These are phyloP conservation scores for Urocyon cinereoargenteus DNA, from an alignment of 2,797 vertebrate species.

Conservation along the genomic window DNA sequence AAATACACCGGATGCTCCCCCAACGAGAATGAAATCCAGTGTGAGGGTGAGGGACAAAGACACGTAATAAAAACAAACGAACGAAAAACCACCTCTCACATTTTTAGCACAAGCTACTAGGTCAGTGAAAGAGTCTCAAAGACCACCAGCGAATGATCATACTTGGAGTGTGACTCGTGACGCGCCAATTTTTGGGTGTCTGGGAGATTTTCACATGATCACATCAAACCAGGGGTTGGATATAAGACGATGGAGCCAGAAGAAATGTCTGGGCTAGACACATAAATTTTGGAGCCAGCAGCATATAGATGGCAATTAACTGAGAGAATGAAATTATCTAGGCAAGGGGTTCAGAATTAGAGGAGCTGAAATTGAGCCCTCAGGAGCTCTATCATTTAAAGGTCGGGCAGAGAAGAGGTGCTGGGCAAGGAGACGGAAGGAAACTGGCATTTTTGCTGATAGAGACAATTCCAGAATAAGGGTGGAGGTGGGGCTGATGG, in stretches of 20 bases:
- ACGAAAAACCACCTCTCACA: not conserved
- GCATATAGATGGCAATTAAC: not conserved
- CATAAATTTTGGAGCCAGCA: not conserved
- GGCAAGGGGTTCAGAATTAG: not conserved
- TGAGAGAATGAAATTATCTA: constrained; percentile 24
- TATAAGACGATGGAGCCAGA: not conserved
- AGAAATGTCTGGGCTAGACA: not conserved
- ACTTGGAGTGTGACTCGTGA: not conserved
- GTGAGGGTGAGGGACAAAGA: not conserved
- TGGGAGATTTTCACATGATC: not conserved
- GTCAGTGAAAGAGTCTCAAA: not conserved
- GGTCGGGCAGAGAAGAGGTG: not conserved
- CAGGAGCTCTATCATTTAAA: not conserved
- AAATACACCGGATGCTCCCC: not conserved
- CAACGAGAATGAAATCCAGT: not conserved
- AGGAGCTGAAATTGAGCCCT: not conserved
- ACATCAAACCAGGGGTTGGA: not conserved
- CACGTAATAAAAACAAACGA: not conserved
- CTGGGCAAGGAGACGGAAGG: not conserved
- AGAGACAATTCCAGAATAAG: not conserved
- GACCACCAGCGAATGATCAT: not conserved
- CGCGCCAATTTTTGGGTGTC: not conserved
- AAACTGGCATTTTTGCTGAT: not conserved
- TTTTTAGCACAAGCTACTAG: not conserved
- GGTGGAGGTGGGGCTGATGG: fast-evolving